These are phyloP conservation scores for Mimumesa dahlbomi DNA, from an alignment of 2,888 invertebrate species.

Conservation along the genomic window DNA sequence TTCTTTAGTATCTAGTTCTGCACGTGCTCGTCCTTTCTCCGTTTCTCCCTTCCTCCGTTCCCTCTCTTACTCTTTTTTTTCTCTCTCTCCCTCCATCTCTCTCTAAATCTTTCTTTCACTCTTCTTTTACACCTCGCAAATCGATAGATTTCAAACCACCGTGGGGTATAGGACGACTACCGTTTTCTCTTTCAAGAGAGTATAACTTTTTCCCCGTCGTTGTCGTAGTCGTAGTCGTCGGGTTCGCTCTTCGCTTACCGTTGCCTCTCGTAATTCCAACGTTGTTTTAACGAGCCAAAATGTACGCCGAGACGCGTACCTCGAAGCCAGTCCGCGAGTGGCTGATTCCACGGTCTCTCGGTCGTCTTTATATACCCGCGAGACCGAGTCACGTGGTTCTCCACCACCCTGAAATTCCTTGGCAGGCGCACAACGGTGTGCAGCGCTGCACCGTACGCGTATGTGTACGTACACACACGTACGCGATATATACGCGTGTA, in stretches of 20 bases:
- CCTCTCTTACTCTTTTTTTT: conserved; percentile 24
- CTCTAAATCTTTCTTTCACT: not conserved
- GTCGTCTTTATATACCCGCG: conserved; percentile 73
- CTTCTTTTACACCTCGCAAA: not conserved
- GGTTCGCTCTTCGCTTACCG: not conserved
- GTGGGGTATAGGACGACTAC: too few relatives aligned
- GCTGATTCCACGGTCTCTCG: conserved; percentile 67
- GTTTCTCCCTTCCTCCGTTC: conserved; percentile 10
- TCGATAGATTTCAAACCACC: too few relatives aligned
- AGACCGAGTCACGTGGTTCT: conserved; percentile 64
- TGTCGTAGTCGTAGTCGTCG: too few relatives aligned
- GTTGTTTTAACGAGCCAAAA: conserved; percentile 13
- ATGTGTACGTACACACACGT: not conserved
- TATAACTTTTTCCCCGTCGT: too few relatives aligned
- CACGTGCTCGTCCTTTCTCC: conserved; percentile 28
- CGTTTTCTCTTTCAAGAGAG: conserved; percentile 26
- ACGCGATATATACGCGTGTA: not conserved
- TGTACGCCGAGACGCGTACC: conserved; percentile 13
- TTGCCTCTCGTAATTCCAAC: conserved; percentile 14
- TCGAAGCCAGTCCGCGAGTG: conserved; percentile 74
- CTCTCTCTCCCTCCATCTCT: conserved; percentile 25
- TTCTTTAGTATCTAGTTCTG: conserved; percentile 9
- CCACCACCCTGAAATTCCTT: conserved; percentile 39
- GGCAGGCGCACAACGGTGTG: conserved; percentile 16
- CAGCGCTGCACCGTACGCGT: conserved; percentile 24